Evolutionary conservation across 2,797 vertebrate species (phyloP), one percentile per base, ranked within the genome.

Genomic region (Pitangus sulphuratus): DNA sequence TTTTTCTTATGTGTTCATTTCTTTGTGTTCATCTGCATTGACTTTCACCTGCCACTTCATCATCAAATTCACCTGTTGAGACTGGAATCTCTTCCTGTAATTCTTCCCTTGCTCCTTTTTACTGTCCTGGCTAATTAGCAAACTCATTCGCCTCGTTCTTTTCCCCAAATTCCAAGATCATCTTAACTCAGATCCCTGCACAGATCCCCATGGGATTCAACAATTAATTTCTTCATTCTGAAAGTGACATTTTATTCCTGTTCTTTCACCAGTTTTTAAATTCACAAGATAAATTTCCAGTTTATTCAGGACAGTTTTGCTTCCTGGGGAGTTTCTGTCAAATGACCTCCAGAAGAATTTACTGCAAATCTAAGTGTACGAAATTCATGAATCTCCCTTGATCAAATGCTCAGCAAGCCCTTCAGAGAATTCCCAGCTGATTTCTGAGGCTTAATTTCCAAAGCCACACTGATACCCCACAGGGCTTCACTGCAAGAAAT

Each of bases 261-360:
- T 28, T 8, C 20, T 84, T 95, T 84, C 50, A 35, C 24, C 15
- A 54, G 15, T 31, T 90, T 80, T 82, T 61, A 33, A 65, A 75
- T 10, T 50, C 1, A 0, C 30, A 16, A 78, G 54, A 69, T 40
- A 87, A 18, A 50, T 61, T 75, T 65, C 39, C 16, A 13, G 58
- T 84, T 62, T 37, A 51, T 69, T 76, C 39, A 40, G 40, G 28
- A 65, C 17, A 40, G 31, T 77, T 87, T 40, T 40, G 58, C 54
- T 84, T 71, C 77, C 72, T 37, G 33, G 17, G 61, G 39, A 89
- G 17, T 30, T 90, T 82, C 57, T 54, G n/a, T 51, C 26, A 84
- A 89, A 81, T 12, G 20, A 72, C 35, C 47, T 44, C 40, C 65
- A 81, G 61, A 86, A 90, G 48, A 84, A 91, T 64, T 86, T 81